Evolutionary conservation across 2,113 vertebrate genomes (phyloP).

Genomic region (Neolamprologus cancellatus): DNA sequence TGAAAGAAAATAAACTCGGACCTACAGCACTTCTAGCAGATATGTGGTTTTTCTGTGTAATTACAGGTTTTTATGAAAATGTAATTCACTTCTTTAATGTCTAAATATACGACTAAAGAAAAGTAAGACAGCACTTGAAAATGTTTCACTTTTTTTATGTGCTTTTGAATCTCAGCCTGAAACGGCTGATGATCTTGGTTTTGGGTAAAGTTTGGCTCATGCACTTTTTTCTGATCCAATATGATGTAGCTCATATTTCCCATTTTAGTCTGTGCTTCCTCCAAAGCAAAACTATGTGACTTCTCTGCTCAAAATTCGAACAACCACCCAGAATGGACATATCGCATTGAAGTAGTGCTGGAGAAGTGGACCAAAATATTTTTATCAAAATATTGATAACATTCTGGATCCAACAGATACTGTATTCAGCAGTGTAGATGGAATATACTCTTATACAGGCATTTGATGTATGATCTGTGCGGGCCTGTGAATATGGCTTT

Average conservation of each 20-base stretch:
- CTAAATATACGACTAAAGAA: neutral
- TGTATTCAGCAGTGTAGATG: neutral
- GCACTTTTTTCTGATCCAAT: neutral
- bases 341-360: neutral
- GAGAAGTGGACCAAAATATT: neutral
- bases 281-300: neutral
- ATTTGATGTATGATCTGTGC: neutral
- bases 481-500: neutral
- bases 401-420: neutral
- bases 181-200: neutral
- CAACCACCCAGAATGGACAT: neutral
- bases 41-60: neutral
- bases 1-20: neutral
- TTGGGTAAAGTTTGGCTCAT: neutral
- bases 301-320: neutral
- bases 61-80: neutral
- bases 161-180: neutral
- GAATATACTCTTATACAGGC: neutral
- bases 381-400: neutral
- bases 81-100: neutral
- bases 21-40: neutral
- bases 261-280: neutral
- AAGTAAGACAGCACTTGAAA: neutral
- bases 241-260: neutral
- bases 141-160: neutral